Evolutionary conservation across 1,140 invertebrate genomes (phyloP), one percentile per base, ranked within the genome.

Genomic region (Heterodera schachtii): DNA sequence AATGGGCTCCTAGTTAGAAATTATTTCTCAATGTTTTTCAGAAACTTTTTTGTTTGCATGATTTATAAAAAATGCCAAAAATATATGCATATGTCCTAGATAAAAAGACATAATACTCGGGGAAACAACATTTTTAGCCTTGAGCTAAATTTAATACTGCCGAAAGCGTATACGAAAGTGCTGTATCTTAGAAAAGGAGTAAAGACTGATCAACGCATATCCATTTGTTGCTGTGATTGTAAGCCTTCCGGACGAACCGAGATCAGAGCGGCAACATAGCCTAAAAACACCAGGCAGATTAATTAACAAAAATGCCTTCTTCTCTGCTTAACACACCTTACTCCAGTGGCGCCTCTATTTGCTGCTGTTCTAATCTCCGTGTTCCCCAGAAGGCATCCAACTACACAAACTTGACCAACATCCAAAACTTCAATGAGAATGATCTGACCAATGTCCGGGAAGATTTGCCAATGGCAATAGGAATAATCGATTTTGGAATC

Each of bases 401-500:
- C 76, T 8, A n/a, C 60, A 52, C 76, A 78, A 21, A 57, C 46
- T 13, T 78, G 8, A n/a, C 76, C 76, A 41, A 78, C 76, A 21
- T 78, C 52, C 70, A 73, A 7, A 7, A 78, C 60, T 44, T 78
- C 75, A 73, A 78, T 78, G 49, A 6, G 7, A 21, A 78, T 73
- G 9, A 8, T 52, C 16, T 78, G 7, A 11, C 49, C 49, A 11
- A 52, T 11, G 7, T 69, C 52, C 57, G 76, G 0, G 8, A 66
- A 8, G n/a, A 78, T 49, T n/a, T 41, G 75, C 76, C 76, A 78
- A 78, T 78, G 76, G 70, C 76, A 78, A 7, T 21, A 77, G 0
- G 76, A 7, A 78, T 78, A 78, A 8, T 78, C 76, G 8, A 16
- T 52, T 6, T 11, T 78, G 8, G n/a, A 41, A 8, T 78, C 44